Conservation (phyloP, 2,888 invertebrate genomes). For the Psylliodes chrysocephalus region DNA sequence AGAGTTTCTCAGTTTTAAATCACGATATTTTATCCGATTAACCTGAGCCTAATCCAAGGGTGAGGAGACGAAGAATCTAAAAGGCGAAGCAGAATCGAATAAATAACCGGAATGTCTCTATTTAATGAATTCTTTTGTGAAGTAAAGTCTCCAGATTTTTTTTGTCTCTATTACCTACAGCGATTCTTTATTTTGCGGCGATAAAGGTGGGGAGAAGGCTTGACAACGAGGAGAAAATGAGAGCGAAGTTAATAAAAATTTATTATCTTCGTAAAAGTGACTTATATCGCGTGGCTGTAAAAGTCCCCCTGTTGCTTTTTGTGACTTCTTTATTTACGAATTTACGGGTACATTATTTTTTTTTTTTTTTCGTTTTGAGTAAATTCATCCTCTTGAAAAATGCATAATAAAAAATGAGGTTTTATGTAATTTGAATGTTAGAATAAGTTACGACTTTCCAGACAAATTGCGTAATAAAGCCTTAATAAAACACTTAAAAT, state of each 20-base stretch:
- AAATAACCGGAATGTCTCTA: slow-evolving; percentile 10
- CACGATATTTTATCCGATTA: slow-evolving; percentile 9
- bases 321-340: slow-evolving; percentile 4
- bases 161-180: not conserved
- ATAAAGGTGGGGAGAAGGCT: slow-evolving; percentile 4
- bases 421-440: too few species aligned
- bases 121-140: slow-evolving; percentile 16
- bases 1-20: slow-evolving; percentile 10
- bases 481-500: too few species aligned
- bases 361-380: too few species aligned
- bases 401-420: too few species aligned
- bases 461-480: too few species aligned
- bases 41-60: too few species aligned
- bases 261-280: slow-evolving; percentile 17
- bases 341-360: too few species aligned
- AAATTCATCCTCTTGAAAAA: too few species aligned
- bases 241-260: slow-evolving; percentile 21
- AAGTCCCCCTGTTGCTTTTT: slow-evolving; percentile 7
- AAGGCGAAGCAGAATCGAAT: slow-evolving; percentile 4
- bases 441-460: too few species aligned
- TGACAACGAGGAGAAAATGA: slow-evolving; percentile 6
- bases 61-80: not conserved
- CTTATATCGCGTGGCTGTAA: slow-evolving; percentile 1
- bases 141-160: slow-evolving; percentile 11
- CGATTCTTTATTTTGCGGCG: slow-evolving; percentile 9